phyloP scores from a whole-genome alignment of 2,797 vertebrate genomes.

The Cygnus olor region DNA sequence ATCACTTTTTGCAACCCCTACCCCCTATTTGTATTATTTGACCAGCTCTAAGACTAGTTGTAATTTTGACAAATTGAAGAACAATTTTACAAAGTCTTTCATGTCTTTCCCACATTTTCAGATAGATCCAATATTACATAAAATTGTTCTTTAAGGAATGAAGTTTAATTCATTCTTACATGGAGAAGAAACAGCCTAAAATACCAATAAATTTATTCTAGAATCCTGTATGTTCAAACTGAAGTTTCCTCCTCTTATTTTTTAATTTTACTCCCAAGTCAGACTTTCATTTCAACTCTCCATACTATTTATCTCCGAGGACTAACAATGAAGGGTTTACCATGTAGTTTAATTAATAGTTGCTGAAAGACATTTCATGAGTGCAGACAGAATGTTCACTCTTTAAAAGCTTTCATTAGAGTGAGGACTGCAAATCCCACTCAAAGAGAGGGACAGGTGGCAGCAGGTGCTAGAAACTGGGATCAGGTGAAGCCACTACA shows the following conservation, averaged over 20 bases:
- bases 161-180: not conserved
- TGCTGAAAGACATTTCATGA: not conserved
- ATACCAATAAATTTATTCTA: not conserved
- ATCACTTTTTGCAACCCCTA: not conserved
- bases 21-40: not conserved
- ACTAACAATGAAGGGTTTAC: not conserved
- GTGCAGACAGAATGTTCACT: not conserved
- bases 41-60: not conserved
- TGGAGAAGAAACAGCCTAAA: not conserved
- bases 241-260: not conserved
- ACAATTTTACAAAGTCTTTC: not conserved
- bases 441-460: not conserved
- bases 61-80: not conserved
- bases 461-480: not conserved
- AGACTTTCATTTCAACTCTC: not conserved
- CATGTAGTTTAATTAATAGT: not conserved
- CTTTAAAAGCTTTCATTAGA: not conserved
- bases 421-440: not conserved
- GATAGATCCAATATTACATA: not conserved
- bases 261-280: not conserved
- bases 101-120: not conserved
- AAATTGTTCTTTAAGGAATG: not conserved
- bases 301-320: not conserved
- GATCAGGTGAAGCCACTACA: not conserved
- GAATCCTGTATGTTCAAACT: not conserved